Evolutionary conservation across 2,888 invertebrate genomes (phyloP), one percentile per base, ranked within the genome.

Genomic region (Drosophila pegasa): DNA sequence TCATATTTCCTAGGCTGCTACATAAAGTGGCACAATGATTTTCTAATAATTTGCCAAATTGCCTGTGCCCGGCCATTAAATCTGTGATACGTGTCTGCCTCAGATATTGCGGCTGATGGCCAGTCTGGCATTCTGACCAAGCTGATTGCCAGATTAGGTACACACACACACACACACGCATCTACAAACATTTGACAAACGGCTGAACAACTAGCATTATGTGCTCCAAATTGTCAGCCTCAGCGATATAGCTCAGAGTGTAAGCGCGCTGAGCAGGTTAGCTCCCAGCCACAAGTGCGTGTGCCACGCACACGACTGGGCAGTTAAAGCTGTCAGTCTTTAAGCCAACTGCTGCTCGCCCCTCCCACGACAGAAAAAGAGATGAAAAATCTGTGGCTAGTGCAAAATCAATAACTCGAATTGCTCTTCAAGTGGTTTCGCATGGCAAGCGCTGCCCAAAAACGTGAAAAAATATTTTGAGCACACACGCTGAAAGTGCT

Each of bases 1-100:
- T 81, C 76, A 85, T 89, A 82, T 85, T 74, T 81, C 62, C 51
- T 52, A 62, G 68, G 57, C 65, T 48, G 51, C 41, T 84, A 65
- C 80, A 77, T 77, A 66, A 87, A 82, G 83, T 81, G 79, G 68
- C 81, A 83, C 89, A 87, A 89, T 89, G 79, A 89, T 90, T 89
- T 88, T 84, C 88, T 88, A 88, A 89, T 88, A 88, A 90, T 88
- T 88, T 90, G 75, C 82, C 77, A 89, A 88, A 88, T 90, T 90
- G 89, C 87, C 82, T 87, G 84, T 79, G 87, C 73, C 76, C 79
- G 87, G 77, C 82, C 89, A 80, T 82, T 87, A 82, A 88, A 80
- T 84, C 69, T 79, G 80, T 81, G 79, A 84, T 84, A 77, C 81
- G 78, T 87, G 89, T 85, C 73, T 62, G 57, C 57, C 48, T 63